Evolutionary conservation across 2,797 vertebrate genomes (phyloP).

Genomic region (Gallinago solitaria): DNA sequence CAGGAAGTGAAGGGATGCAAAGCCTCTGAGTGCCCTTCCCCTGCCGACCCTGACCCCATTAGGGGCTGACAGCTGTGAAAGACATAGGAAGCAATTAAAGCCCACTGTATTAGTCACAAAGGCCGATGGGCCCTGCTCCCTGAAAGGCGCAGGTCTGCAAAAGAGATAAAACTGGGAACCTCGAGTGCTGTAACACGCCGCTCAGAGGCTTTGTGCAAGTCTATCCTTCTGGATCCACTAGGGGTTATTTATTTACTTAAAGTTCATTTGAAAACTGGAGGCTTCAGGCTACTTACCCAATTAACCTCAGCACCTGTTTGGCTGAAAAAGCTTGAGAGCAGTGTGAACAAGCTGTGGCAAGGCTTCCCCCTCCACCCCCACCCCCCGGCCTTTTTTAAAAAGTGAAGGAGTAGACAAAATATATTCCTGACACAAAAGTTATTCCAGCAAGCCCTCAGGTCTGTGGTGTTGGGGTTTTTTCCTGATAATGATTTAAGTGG

Average conservation of each 20-base stretch:
- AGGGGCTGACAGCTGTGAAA: constrained; percentile 82
- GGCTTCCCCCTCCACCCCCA: background rate
- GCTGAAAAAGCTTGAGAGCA: constrained; percentile 76
- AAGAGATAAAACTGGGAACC: constrained; percentile 81
- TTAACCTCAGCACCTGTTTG: constrained; percentile 82
- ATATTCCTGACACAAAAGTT: background rate
- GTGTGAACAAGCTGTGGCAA: constrained; percentile 20
- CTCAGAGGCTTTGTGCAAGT: constrained; percentile 58
- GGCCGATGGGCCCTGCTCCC: constrained; percentile 35
- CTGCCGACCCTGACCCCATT: constrained; percentile 13
- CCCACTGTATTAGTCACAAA: constrained; percentile 72
- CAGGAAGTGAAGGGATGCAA: constrained; percentile 5
- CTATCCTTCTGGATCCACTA: constrained; percentile 74
- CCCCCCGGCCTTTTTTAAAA: background rate
- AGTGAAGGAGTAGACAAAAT: background rate
- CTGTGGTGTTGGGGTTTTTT: background rate
- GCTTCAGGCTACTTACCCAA: constrained; percentile 75
- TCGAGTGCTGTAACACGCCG: constrained; percentile 67
- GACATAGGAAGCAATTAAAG: constrained; percentile 86
- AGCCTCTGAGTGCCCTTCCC: background rate
- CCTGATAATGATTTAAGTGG: constrained; percentile 39
- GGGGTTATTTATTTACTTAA: constrained; percentile 86
- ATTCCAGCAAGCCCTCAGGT: background rate
- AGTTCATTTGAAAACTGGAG: constrained; percentile 77
- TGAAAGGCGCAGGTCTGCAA: constrained; percentile 77